Evolutionary conservation across 2,113 vertebrate genomes (phyloP).

Genomic region (Silurus asotus): DNA sequence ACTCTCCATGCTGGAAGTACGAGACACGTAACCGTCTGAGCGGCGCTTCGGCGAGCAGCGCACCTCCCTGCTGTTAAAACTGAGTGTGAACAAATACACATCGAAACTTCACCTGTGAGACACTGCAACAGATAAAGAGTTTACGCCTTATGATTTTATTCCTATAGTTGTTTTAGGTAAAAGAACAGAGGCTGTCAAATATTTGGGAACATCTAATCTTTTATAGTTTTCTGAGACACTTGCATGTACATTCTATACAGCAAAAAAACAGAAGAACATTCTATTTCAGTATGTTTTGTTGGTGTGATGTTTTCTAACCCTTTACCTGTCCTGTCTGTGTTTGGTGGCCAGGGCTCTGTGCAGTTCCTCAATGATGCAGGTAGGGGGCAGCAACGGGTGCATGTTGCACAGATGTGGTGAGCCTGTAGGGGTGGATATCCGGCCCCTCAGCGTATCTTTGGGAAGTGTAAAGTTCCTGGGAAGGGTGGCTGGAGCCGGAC

Average conservation of each 20-base stretch:
- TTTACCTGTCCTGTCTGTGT: conserved; percentile 93
- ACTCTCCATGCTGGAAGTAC: conserved; percentile 81
- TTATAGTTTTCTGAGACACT: no score
- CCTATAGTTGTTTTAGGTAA: not conserved
- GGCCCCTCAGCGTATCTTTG: conserved; percentile 77
- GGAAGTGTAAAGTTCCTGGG: conserved; percentile 78
- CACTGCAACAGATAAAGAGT: not conserved
- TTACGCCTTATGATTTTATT: not conserved
- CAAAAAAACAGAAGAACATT: not conserved
- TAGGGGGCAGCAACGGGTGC: conserved; percentile 86
- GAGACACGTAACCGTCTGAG: conserved; percentile 79
- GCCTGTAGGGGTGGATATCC: conserved; percentile 84
- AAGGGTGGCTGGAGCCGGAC: conserved; percentile 77
- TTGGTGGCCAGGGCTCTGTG: conserved; percentile 92
- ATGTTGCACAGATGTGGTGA: conserved; percentile 85
- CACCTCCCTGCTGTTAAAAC: conserved; percentile 84
- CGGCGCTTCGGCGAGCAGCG: conserved; percentile 87
- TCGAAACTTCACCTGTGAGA: not conserved
- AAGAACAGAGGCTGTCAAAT: no score
- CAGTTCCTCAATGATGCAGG: conserved; percentile 95
- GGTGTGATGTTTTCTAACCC: not conserved
- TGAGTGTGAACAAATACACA: conserved; percentile 53
- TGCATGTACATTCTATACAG: no score
- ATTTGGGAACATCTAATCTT: no score
- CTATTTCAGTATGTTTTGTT: not conserved